Conservation (phyloP, 2,888 invertebrate species). For the Eurytoma adleriae region DNA sequence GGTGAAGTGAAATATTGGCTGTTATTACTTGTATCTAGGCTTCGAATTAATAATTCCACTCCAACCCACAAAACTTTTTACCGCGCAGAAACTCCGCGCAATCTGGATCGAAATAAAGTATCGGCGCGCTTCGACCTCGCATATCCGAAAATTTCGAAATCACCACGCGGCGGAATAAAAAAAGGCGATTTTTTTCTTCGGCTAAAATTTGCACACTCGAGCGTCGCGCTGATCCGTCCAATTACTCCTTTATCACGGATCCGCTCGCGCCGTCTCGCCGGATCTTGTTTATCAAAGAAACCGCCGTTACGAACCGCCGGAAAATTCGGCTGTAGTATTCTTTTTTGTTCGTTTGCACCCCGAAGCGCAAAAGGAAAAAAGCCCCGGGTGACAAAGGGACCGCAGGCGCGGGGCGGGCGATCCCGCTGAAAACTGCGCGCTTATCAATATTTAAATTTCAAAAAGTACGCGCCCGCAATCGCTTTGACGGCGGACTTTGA, state of each 20-base stretch:
- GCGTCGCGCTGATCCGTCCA: too few relatives aligned
- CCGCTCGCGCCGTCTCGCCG: background rate
- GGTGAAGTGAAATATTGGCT: too few relatives aligned
- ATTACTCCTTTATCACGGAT: background rate
- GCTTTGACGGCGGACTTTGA: conserved; percentile 33
- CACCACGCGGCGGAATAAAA: too few relatives aligned
- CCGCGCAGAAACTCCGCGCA: too few relatives aligned
- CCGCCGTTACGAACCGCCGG: background rate
- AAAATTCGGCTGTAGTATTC: conserved; percentile 10
- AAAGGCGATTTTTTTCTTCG: too few relatives aligned
- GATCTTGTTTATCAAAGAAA: conserved; percentile 25
- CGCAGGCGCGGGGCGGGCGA: background rate
- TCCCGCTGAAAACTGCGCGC: conserved; percentile 19
- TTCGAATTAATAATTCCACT: too few relatives aligned
- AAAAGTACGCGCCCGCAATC: conserved; percentile 12
- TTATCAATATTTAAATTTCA: conserved; percentile 55
- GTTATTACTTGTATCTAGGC: too few relatives aligned
- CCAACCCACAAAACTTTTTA: too few relatives aligned
- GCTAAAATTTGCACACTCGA: too few relatives aligned
- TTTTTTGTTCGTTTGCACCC: background rate
- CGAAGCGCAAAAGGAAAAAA: conserved; percentile 25
- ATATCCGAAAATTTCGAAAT: too few relatives aligned
- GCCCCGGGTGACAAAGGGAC: conserved; percentile 39
- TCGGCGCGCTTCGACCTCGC: too few relatives aligned
- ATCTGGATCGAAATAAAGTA: too few relatives aligned